These are phyloP conservation scores for Acomys russatus DNA, from an alignment of 2,797 vertebrate species.

Conservation along the genomic window DNA sequence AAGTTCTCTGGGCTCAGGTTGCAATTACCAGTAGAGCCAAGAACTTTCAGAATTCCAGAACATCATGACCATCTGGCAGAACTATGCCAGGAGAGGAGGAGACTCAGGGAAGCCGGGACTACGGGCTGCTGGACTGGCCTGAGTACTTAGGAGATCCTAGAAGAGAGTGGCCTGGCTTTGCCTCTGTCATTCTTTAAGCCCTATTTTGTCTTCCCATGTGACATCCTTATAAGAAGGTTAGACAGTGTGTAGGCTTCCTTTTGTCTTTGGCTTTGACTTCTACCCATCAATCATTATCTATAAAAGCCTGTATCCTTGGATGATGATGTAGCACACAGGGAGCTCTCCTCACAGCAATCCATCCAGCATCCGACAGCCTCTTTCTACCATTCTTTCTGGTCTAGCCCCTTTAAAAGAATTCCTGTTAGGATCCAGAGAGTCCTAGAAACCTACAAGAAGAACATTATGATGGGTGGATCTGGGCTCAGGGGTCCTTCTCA, in stretches of 20 bases:
- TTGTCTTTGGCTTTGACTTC: constrained; percentile 36
- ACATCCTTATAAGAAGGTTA: constrained; percentile 47
- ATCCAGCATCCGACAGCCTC: not conserved
- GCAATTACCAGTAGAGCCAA: constrained; percentile 42
- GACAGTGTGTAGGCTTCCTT: not conserved
- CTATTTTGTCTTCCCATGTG: constrained; percentile 35
- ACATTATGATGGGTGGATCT: no score
- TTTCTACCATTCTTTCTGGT: constrained; percentile 23
- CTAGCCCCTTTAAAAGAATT: not conserved
- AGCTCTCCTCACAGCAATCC: not conserved
- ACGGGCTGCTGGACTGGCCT: not conserved
- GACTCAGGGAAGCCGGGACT: not conserved
- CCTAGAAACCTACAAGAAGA: no score
- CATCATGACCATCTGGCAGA: constrained; percentile 69
- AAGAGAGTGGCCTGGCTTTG: not conserved
- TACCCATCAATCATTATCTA: constrained; percentile 57
- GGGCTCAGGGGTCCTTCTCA: no score
- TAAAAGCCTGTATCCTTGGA: constrained; percentile 43
- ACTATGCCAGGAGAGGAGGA: constrained; percentile 55
- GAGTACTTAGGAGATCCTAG: not conserved
- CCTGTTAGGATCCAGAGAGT: no score
- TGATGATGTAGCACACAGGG: constrained; percentile 61
- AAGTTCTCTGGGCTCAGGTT: constrained; percentile 45
- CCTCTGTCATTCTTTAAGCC: constrained; percentile 42
- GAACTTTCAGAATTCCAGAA: constrained; percentile 52